These are phyloP conservation scores for Drosophila prolongata DNA, from an alignment of 2,888 invertebrate genomes.

Conservation along the genomic window DNA sequence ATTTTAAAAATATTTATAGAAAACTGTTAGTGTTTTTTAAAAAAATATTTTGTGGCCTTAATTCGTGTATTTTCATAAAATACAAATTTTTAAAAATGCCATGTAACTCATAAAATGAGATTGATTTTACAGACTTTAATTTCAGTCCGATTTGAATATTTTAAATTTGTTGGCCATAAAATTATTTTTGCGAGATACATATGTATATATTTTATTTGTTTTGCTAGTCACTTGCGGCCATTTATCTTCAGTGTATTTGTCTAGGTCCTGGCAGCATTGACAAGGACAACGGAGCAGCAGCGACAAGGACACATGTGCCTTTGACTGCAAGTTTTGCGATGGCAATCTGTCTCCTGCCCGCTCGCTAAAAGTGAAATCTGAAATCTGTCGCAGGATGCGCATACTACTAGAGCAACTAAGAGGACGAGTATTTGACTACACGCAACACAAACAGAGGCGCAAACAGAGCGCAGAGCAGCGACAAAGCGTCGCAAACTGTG, in stretches of 20 bases:
- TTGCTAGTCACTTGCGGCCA: no score
- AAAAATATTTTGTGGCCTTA: no score
- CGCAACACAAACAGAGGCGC: constrained; percentile 43
- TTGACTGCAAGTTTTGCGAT: constrained; percentile 66
- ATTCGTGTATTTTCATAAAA: no score
- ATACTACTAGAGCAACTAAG: constrained; percentile 43
- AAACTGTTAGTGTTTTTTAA: no score
- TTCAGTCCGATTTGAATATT: no score
- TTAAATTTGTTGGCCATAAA: no score
- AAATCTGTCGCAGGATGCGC: constrained; percentile 61
- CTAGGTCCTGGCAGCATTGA: constrained; percentile 48
- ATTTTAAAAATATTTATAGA: no score
- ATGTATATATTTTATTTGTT: neutral
- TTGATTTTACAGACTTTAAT: no score
- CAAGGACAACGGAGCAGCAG: constrained; percentile 67
- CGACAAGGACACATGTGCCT: constrained; percentile 65
- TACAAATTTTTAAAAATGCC: no score
- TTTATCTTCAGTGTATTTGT: constrained; percentile 18
- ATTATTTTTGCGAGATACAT: neutral
- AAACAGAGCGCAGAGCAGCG: constrained; percentile 37
- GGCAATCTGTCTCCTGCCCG: constrained; percentile 31
- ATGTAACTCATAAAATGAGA: no score
- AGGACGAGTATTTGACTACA: constrained; percentile 72
- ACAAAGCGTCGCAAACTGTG: constrained; percentile 56
- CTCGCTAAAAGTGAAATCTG: constrained; percentile 70